A percentile compares a stretch with the other conserved stretches of the same genome.
These are phyloP conservation scores for Lacanobia oleracea DNA, from an alignment of 2,888 invertebrate genomes.

Conservation along the genomic window DNA sequence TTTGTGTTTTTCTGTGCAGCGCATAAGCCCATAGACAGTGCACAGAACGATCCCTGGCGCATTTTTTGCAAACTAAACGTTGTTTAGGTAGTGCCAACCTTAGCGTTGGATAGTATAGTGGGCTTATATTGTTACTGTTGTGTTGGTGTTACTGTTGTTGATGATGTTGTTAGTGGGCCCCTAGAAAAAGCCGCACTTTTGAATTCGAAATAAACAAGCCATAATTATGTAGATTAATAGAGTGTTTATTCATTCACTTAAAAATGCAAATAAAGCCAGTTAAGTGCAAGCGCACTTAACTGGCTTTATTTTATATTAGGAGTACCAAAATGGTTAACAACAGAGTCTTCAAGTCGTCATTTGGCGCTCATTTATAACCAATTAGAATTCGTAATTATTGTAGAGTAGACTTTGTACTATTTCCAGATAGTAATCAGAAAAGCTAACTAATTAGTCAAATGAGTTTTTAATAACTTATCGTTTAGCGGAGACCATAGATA, in stretches of 20 bases:
- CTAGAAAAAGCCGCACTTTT: slow-evolving; percentile 20
- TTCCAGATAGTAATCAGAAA: background rate
- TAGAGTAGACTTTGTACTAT: slow-evolving; percentile 1
- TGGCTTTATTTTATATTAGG: slow-evolving; percentile 5
- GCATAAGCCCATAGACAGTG: slow-evolving; percentile 25
- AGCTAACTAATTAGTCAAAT: slow-evolving; percentile 7
- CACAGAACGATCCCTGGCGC: slow-evolving; percentile 20
- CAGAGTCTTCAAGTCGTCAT: slow-evolving; percentile 9
- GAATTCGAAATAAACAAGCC: background rate
- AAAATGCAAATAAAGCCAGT: slow-evolving; percentile 1
- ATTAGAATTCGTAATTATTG: slow-evolving; percentile 16
- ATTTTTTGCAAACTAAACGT: slow-evolving; percentile 29
- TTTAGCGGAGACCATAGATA: background rate
- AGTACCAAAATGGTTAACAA: background rate
- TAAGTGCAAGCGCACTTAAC: too few species aligned
- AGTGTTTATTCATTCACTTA: background rate
- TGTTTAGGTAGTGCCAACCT: slow-evolving; percentile 24
- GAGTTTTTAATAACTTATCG: background rate
- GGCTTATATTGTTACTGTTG: background rate
- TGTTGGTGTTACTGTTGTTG: too few species aligned
- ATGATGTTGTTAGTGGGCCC: too few species aligned
- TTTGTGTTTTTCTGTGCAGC: slow-evolving; percentile 30
- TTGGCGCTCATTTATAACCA: slow-evolving; percentile 22
- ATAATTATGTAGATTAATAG: background rate
- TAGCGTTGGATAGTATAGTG: slow-evolving; percentile 9